Conservation (phyloP, 1,140 invertebrate genomes). For the Plectrocnemia conspersa region DNA sequence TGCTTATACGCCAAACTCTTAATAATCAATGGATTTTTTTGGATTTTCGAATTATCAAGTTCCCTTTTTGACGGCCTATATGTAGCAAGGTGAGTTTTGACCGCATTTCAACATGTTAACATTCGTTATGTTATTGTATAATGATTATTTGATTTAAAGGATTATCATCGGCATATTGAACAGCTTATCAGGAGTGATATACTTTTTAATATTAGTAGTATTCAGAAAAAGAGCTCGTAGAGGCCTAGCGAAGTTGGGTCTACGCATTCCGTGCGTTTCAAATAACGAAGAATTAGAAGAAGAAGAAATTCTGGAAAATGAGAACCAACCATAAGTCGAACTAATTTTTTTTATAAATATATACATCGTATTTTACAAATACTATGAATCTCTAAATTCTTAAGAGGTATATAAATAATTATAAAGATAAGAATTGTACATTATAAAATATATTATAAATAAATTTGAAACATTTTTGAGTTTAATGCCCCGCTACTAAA, state of each 20-base stretch:
- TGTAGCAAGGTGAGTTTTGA: slow-evolving; percentile 44
- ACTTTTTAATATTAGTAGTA: slow-evolving; percentile 60
- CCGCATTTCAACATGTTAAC: no score
- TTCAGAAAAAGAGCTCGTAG: slow-evolving; percentile 55
- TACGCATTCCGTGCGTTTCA: slow-evolving; percentile 42
- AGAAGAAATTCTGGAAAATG: no score
- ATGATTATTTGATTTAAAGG: slow-evolving; percentile 46
- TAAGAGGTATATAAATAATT: no score
- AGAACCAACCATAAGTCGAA: no score
- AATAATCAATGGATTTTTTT: slow-evolving; percentile 67
- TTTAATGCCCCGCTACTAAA: no score
- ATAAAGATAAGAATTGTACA: no score
- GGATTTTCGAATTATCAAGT: slow-evolving; percentile 62
- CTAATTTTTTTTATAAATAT: no score
- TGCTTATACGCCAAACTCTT: slow-evolving; percentile 63
- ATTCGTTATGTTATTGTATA: no score
- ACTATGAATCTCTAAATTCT: no score
- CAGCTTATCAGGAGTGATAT: slow-evolving; percentile 60
- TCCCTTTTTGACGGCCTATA: slow-evolving; percentile 44
- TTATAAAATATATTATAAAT: no score
- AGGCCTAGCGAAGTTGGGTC: slow-evolving; percentile 46
- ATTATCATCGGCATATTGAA: slow-evolving; percentile 60
- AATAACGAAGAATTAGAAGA: slow-evolving; percentile 52
- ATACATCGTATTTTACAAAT: no score
- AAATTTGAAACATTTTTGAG: no score